Percentiles rank a stretch among this genome's conserved stretches.
Evolutionary conservation across 1,140 invertebrate genomes (phyloP).

Genomic region (Temnothorax curvispinosus): DNA sequence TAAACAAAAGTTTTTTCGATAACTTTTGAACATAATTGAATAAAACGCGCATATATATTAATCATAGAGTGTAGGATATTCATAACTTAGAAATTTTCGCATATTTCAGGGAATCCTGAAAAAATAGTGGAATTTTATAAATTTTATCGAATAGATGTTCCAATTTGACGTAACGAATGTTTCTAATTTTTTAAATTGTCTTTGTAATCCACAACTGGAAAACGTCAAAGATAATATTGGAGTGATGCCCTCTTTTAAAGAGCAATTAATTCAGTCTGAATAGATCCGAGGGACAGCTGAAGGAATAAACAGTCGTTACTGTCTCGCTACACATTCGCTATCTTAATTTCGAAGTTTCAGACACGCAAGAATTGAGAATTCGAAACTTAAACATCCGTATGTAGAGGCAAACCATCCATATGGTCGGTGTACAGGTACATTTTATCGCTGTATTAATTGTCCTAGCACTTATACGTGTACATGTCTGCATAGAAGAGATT

Average conservation of each 20-base stretch:
- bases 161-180: neutral
- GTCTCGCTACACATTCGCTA: conserved; percentile 6
- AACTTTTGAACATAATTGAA: neutral
- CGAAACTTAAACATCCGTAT: conserved; percentile 44
- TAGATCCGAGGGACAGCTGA: conserved; percentile 20
- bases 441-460: conserved; percentile 81
- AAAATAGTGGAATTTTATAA: neutral
- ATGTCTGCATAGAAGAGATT: conserved; percentile 24
- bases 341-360: conserved; percentile 2
- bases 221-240: neutral
- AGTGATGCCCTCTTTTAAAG: neutral
- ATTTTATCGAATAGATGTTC: neutral
- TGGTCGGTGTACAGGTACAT: conserved; percentile 83
- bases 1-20: neutral
- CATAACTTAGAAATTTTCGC: neutral
- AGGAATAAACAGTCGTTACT: conserved; percentile 31
- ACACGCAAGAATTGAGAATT: neutral
- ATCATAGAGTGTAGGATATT: neutral
- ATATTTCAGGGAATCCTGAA: neutral
- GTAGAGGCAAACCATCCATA: conserved; percentile 75
- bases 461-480: conserved; percentile 68
- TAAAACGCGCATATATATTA: neutral
- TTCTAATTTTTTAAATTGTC: neutral
- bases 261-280: conserved; percentile 11
- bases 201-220: neutral